Evolutionary conservation across 2,113 vertebrate species (phyloP), one percentile per base, ranked within the genome.

Genomic region (Dicaeum eximium): DNA sequence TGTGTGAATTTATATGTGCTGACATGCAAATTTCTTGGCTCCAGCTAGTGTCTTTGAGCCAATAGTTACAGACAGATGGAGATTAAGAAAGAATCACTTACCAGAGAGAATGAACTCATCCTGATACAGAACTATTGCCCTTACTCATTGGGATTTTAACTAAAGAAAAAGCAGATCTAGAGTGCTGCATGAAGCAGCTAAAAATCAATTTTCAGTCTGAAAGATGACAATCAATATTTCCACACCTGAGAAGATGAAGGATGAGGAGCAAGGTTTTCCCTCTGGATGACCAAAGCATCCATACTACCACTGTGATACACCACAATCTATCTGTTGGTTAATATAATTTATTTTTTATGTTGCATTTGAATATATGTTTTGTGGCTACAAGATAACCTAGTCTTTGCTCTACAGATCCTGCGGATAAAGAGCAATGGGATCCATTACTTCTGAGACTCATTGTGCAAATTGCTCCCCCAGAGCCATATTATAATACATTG

Each of bases 1-100:
- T 44, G 3, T 31, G 9, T 45, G 50, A 35, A 31, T 70, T 67
- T 47, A 10, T 27, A 23, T 0, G 0, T 7, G 17, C 13, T 50
- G 23, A 35, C 17, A 14, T 4, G 4, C 8, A 54, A 42, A 78
- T 72, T 74, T 65, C 40, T 56, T 42, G 37, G 17, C 22, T 30
- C 79, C 30, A 57, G 25, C 6, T 20, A 53, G 9, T 18, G 8
- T 19, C 31, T 89, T 78, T 7, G 1, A 84, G 23, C 2, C 45
- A 66, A n/a, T 7, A 77, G 18, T 12, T 33, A 69, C 6, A 80
- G 30, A 58, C 12, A 77, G 15, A 35, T 5, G 13, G 65, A 73
- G 21, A 35, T 77, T 50, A 35, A 78, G 21, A 91, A 91, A 31
- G 17, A 71, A 90, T 23, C 1, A 30, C 61, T 78, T 60, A 44